Conservation (phyloP, 2,797 vertebrate genomes). For the Peromyscus melanophrys region DNA sequence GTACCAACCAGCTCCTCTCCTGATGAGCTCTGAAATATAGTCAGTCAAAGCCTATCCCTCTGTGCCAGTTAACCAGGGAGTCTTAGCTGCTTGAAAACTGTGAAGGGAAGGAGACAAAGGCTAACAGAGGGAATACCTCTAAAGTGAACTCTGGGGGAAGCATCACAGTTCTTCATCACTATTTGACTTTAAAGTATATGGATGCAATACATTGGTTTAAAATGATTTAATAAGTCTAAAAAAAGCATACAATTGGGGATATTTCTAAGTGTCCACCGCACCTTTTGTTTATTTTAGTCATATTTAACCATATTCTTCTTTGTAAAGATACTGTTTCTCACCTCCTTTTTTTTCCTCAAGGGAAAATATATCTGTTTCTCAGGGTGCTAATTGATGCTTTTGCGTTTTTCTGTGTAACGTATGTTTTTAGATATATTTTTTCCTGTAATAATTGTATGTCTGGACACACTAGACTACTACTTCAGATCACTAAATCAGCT, state of each 20-base stretch:
- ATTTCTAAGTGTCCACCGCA: background rate
- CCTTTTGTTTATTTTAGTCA: constrained; percentile 18
- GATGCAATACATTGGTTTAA: background rate
- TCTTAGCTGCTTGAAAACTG: background rate
- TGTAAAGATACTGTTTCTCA: constrained; percentile 58
- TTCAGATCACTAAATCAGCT: constrained; percentile 36
- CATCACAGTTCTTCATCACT: background rate
- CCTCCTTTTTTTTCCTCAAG: background rate
- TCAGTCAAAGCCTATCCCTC: background rate
- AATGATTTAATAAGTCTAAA: constrained; percentile 27
- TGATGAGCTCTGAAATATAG: background rate
- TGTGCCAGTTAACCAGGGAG: background rate
- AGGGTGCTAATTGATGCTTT: constrained; percentile 58
- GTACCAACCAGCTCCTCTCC: background rate
- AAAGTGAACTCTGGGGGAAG: background rate
- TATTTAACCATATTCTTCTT: constrained; percentile 22
- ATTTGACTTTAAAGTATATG: constrained; percentile 12
- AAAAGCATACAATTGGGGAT: background rate
- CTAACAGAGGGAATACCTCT: background rate
- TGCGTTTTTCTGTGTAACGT: constrained; percentile 47
- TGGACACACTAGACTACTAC: background rate
- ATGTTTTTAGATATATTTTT: constrained; percentile 51
- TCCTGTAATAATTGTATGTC: constrained; percentile 15
- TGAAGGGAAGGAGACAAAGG: background rate
- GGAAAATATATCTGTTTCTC: constrained; percentile 18